A percentile compares a stretch with the other conserved stretches of the same genome.
Evolutionary conservation across 1,140 invertebrate genomes (phyloP).

Genomic region (Trichonephila clavata): DNA sequence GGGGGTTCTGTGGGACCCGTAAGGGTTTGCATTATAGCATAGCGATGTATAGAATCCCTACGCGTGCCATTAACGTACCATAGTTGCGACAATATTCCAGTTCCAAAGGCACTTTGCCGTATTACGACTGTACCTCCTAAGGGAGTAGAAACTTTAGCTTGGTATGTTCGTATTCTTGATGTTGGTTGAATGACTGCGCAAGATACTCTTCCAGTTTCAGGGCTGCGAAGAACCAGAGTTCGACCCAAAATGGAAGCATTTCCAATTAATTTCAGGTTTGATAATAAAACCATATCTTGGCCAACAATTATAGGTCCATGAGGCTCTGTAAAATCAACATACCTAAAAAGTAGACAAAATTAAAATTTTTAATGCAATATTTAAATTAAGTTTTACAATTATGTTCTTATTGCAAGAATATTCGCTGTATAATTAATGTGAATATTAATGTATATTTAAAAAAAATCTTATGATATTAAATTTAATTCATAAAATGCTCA

Average conservation of each 20-base stretch:
- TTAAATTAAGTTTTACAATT: no score
- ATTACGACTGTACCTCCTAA: slow-evolving; percentile 73
- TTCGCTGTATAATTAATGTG: no score
- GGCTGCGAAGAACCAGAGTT: slow-evolving; percentile 77
- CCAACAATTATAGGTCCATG: slow-evolving; percentile 76
- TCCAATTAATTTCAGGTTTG: slow-evolving; percentile 72
- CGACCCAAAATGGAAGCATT: slow-evolving; percentile 77
- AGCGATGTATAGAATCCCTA: slow-evolving; percentile 75
- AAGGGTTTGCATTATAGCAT: slow-evolving; percentile 68
- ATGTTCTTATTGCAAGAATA: no score
- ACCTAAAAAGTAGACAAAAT: slow-evolving; percentile 46
- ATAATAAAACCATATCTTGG: slow-evolving; percentile 76
- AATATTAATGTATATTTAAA: no score
- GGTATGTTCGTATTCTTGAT: slow-evolving; percentile 72
- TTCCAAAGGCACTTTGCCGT: slow-evolving; percentile 75
- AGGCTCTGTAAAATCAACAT: slow-evolving; percentile 77
- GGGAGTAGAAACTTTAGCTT: slow-evolving; percentile 71
- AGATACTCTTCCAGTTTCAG: slow-evolving; percentile 74
- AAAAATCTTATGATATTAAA: no score
- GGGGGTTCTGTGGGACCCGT: slow-evolving; percentile 34
- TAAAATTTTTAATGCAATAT: no score
- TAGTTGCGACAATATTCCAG: slow-evolving; percentile 75
- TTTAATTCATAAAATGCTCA: no score
- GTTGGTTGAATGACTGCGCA: slow-evolving; percentile 78
- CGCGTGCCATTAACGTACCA: slow-evolving; percentile 76